Evolutionary conservation across 2,797 vertebrate genomes (phyloP).

Genomic region (Lerista edwardsae): DNA sequence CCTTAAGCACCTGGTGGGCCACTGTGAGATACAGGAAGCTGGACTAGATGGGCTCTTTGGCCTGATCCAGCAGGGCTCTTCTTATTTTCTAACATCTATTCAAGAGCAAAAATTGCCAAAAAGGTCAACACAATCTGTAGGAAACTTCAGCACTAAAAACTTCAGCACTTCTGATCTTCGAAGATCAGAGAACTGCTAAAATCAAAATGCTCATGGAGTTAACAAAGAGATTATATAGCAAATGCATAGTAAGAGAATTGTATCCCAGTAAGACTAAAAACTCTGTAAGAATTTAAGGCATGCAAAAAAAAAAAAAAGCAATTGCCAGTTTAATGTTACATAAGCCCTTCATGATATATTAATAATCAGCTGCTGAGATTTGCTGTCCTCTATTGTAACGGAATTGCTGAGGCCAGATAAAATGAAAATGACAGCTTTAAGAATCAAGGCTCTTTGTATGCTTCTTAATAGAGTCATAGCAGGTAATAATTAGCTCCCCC

Average conservation of each 20-base stretch:
- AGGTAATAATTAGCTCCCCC: not conserved
- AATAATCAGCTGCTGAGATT: slow-evolving; percentile 6
- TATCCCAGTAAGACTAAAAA: not conserved
- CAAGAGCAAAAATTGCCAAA: no score
- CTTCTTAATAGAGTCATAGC: not conserved
- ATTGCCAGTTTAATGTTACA: not conserved
- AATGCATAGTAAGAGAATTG: not conserved
- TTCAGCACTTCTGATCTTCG: no score
- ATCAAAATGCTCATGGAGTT: not conserved
- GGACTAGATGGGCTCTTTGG: no score
- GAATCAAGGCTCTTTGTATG: not conserved
- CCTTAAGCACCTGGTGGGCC: no score
- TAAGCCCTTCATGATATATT: not conserved
- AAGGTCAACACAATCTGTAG: no score
- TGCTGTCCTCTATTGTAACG: not conserved
- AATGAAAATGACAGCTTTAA: slow-evolving; percentile 10
- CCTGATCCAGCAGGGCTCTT: no score
- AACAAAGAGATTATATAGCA: not conserved
- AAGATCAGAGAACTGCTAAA: not conserved
- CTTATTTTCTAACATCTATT: no score
- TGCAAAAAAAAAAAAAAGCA: no score
- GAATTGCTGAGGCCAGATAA: not conserved
- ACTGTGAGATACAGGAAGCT: no score
- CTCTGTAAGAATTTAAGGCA: not conserved
- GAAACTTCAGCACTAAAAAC: no score